phyloP scores from a whole-genome alignment of 2,888 invertebrate genomes.

The Agrotis segetum region DNA sequence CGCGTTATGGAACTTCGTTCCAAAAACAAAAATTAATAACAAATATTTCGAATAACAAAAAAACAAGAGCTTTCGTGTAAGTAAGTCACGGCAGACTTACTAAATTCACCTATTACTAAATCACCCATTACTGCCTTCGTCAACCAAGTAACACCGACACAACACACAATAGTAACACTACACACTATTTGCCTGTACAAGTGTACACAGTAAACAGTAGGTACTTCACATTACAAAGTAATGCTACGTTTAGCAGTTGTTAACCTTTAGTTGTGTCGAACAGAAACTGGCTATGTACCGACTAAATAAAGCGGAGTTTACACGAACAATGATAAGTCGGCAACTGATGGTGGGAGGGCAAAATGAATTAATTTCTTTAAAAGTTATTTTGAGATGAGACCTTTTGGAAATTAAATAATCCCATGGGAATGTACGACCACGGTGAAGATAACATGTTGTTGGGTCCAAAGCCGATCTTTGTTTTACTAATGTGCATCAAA shows the following conservation, averaged over 20 bases:
- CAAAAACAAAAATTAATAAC: too few relatives aligned
- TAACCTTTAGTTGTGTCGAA: constrained; percentile 20
- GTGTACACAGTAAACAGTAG: constrained; percentile 2
- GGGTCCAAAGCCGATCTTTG: too few relatives aligned
- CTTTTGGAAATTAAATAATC: too few relatives aligned
- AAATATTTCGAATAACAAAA: too few relatives aligned
- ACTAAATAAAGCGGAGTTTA: background rate
- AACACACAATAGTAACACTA: background rate
- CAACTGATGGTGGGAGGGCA: background rate
- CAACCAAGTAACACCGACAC: background rate
- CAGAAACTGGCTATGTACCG: constrained; percentile 8
- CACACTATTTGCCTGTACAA: background rate
- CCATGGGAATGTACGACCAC: too few relatives aligned
- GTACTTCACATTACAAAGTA: constrained; percentile 18
- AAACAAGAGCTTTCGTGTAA: too few relatives aligned
- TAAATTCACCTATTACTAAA: background rate
- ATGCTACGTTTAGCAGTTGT: constrained; percentile 20
- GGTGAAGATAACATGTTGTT: too few relatives aligned
- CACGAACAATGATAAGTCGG: constrained; percentile 1
- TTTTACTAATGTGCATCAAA: too few relatives aligned
- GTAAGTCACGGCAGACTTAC: too few relatives aligned
- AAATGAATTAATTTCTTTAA: background rate
- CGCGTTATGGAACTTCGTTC: too few relatives aligned
- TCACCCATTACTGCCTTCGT: background rate
- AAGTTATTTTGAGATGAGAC: too few relatives aligned